phyloP scores from a whole-genome alignment of 2,797 vertebrate genomes.

The Furcifer pardalis region DNA sequence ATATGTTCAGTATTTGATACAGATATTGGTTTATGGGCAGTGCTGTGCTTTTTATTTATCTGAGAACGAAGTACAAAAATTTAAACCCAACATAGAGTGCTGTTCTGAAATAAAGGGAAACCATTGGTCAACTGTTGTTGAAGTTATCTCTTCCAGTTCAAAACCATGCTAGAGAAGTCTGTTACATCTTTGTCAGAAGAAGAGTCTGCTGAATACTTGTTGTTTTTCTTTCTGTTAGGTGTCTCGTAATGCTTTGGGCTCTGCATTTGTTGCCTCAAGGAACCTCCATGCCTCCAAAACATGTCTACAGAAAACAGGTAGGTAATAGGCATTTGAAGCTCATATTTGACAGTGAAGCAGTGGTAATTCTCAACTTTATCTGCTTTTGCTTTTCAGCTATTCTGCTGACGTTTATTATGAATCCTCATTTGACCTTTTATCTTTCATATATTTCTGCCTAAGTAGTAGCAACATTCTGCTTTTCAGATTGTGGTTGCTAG shows the following conservation, averaged over 20 bases:
- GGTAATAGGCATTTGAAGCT: conserved; percentile 46
- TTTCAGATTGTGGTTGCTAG: neutral
- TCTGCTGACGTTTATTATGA: rapidly evolving
- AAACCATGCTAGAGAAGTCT: rapidly evolving
- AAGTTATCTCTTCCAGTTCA: neutral
- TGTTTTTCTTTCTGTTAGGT: conserved; percentile 74
- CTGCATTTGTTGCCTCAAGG: conserved; percentile 88
- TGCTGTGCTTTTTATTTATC: no score
- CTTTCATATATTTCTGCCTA: neutral
- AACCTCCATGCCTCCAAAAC: conserved; percentile 89
- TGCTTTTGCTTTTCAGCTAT: rapidly evolving
- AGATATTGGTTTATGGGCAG: neutral
- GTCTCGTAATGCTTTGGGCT: conserved; percentile 85
- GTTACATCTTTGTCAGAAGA: rapidly evolving
- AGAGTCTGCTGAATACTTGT: neutral
- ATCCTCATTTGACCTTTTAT: conserved; percentile 38
- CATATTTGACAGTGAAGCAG: neutral
- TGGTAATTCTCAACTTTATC: neutral
- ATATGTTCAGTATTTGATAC: neutral
- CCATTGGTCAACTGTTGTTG: neutral
- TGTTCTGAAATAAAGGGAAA: neutral
- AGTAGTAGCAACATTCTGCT: neutral
- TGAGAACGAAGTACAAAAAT: no score
- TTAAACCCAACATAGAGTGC: no score
- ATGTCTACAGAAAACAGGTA: conserved; percentile 91